Percentiles rank a stretch among this genome's conserved stretches.
Evolutionary conservation across 2,113 vertebrate genomes (phyloP).

Genomic region (Odobenus rosmarus): DNA sequence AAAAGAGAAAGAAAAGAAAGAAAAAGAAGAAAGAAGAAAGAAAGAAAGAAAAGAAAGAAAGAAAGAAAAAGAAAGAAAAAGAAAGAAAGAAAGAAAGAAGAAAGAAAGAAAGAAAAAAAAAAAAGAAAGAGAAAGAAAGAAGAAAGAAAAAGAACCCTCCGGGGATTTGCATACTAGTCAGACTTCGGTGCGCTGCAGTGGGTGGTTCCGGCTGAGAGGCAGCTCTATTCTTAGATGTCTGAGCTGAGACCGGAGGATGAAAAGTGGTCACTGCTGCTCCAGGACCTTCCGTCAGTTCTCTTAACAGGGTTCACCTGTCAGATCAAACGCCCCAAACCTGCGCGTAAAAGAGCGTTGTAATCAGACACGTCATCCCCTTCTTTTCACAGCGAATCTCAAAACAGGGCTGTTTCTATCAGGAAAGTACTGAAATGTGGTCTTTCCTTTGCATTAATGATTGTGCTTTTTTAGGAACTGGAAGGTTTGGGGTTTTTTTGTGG

Average conservation of each 20-base stretch:
- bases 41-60: neutral
- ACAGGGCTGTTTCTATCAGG: neutral
- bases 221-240: conserved; percentile 67
- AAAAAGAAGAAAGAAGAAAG: neutral
- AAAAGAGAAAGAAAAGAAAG: neutral
- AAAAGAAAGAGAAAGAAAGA: neutral
- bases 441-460: neutral
- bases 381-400: neutral
- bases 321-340: conserved; percentile 4
- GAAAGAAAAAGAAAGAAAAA: neutral
- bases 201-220: conserved; percentile 61
- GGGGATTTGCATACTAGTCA: conserved; percentile 78
- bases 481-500: too few relatives aligned
- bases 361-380: neutral
- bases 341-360: neutral
- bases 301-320: conserved; percentile 35
- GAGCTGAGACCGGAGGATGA: neutral
- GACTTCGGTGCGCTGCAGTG: conserved; percentile 53
- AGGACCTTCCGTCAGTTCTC: neutral
- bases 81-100: neutral
- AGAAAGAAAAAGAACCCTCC: neutral
- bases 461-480: neutral
- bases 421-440: neutral
- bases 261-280: neutral
- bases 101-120: neutral